These are phyloP conservation scores for Falco novaeseelandiae DNA, from an alignment of 2,797 vertebrate genomes.

Conservation along the genomic window DNA sequence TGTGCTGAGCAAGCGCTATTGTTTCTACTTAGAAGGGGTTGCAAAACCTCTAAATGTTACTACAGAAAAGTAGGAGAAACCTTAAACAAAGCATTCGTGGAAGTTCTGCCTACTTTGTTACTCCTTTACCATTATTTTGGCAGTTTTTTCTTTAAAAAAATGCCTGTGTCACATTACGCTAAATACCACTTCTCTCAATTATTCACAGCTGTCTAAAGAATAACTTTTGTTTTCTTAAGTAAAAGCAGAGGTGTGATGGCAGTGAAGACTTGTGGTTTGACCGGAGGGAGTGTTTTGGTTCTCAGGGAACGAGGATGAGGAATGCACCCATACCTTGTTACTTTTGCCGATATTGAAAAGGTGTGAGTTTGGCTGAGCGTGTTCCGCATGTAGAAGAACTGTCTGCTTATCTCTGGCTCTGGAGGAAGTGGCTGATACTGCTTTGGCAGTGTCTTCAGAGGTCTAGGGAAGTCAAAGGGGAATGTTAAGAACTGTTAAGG, in stretches of 20 bases:
- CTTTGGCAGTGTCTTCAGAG: conserved; percentile 55
- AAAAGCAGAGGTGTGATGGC: not conserved
- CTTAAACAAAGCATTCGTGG: not conserved
- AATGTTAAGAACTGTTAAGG: not conserved
- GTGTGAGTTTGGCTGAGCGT: not conserved
- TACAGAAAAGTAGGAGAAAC: not conserved
- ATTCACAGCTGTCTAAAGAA: conserved; percentile 47
- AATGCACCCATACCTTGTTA: conserved; percentile 22
- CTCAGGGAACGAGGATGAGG: not conserved
- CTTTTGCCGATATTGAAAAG: conserved; percentile 15
- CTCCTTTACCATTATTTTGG: not conserved
- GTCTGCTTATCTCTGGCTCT: not conserved
- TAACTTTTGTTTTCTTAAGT: not conserved
- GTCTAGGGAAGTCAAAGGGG: conserved; percentile 54
- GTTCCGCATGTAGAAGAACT: not conserved
- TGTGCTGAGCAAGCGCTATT: not conserved
- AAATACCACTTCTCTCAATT: conserved; percentile 8
- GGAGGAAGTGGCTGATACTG: conserved; percentile 72
- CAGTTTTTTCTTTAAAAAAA: not conserved
- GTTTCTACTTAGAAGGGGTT: not conserved
- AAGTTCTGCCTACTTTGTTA: not conserved
- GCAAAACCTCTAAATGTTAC: not conserved
- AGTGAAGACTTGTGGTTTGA: not conserved
- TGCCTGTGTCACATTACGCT: not conserved
- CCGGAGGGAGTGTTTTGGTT: not conserved